These are phyloP conservation scores for Miichthys miiuy DNA, from an alignment of 2,797 vertebrate genomes.

Conservation along the genomic window DNA sequence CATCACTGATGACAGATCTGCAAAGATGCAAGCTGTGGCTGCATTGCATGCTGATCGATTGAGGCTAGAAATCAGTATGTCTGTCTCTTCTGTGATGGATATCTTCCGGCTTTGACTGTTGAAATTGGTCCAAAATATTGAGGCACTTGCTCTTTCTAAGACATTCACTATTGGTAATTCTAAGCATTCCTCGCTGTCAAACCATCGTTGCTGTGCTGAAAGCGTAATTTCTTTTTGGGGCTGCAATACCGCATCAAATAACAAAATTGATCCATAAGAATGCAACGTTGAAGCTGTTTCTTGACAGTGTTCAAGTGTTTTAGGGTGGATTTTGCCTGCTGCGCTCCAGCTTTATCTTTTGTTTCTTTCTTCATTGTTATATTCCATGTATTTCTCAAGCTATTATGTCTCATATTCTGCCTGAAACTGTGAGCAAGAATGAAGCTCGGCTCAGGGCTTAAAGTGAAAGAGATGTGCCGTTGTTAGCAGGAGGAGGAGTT, in stretches of 20 bases:
- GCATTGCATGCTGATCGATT: neutral
- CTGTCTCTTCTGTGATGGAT: constrained; percentile 7
- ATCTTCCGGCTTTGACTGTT: neutral
- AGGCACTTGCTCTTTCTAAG: constrained; percentile 7
- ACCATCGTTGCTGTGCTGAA: neutral
- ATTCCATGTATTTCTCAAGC: neutral
- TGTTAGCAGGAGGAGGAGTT: constrained; percentile 50
- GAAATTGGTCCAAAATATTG: constrained; percentile 8
- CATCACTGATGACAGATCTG: neutral
- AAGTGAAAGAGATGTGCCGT: constrained; percentile 33
- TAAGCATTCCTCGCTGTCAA: neutral
- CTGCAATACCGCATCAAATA: constrained; percentile 7
- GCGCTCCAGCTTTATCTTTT: neutral
- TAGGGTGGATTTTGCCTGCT: neutral
- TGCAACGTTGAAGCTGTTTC: neutral
- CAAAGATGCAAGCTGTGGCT: neutral
- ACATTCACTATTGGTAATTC: neutral
- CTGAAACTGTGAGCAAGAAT: constrained; percentile 3
- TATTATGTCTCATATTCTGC: constrained; percentile 19
- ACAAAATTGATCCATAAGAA: neutral
- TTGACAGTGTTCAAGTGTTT: neutral
- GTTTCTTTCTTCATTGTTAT: neutral
- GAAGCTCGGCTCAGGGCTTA: constrained; percentile 8
- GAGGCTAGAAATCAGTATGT: neutral
- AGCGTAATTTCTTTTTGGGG: neutral